A percentile compares a stretch with the other conserved stretches of the same genome.
Conservation (phyloP, 2,113 vertebrate genomes). For the Aldabrachelys gigantea region DNA sequence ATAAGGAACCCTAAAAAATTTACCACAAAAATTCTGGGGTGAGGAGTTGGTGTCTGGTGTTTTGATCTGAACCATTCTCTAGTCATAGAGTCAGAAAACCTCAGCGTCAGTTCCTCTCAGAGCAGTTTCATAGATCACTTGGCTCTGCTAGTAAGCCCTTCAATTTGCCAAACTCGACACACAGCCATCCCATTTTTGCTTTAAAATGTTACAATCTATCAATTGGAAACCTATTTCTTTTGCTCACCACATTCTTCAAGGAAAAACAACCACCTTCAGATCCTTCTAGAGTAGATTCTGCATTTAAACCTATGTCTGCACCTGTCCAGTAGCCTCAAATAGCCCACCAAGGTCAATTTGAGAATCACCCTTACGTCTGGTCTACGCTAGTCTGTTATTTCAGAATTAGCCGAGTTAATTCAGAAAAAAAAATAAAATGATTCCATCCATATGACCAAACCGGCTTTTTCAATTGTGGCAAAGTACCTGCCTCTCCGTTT, state of each 20-base stretch:
- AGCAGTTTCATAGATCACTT: neutral
- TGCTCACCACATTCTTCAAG: neutral
- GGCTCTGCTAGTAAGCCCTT: neutral
- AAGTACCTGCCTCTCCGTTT: no score
- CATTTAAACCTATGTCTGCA: neutral
- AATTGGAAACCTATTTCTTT: rapidly evolving
- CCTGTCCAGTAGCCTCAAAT: neutral
- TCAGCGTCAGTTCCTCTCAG: neutral
- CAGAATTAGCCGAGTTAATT: no score
- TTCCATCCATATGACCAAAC: no score
- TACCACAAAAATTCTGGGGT: neutral
- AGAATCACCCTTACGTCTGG: neutral
- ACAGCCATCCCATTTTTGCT: neutral
- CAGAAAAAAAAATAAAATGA: no score
- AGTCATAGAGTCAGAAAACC: neutral
- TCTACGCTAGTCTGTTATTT: no score
- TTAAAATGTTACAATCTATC: neutral
- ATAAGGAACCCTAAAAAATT: neutral
- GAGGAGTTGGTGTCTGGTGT: neutral
- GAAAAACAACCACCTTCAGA: constrained; percentile 21
- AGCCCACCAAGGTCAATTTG: constrained; percentile 5
- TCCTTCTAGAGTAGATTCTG: neutral
- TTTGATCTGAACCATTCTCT: neutral
- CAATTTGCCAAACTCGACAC: neutral
- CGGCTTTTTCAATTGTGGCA: no score